Evolutionary conservation across 2,888 invertebrate species (phyloP), one percentile per base, ranked within the genome.

Genomic region (Noctua fimbriata): DNA sequence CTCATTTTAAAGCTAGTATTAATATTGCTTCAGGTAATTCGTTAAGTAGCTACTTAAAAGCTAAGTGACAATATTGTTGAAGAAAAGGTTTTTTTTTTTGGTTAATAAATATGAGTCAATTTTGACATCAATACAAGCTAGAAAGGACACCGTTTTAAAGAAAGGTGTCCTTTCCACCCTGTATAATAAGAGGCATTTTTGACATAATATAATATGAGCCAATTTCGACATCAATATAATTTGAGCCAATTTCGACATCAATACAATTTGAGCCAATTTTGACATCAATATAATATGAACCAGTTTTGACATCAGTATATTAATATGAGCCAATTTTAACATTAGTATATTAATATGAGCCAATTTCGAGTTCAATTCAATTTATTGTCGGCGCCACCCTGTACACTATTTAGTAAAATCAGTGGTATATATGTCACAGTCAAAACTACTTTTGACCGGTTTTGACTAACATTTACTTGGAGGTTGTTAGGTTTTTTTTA

Each of bases 21-120:
- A 76, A 76, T 58, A 76, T 78, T 63, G 47, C 36, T 76, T 78
- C 21, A 7, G 47, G 21, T 78, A 36, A 75, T 44, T 76, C 5
- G 1, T 36, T 49, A n/a, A n/a, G 6, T 14, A 41, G 0, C 16
- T 78, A 76, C 28, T 41, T 76, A 63, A 2, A 63, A 41, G 16
- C 16, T 78, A 36, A 9, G 4, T 1, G 12, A 47, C 18, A 47
- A 32, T 24, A 32, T 24, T 32, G 10, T 24, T 10, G 1, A 32
- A 49, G 69, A 24, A 63, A 63, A 63, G 3, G 36, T 63, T 5
- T n/a, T n/a, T n/a, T 7, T 28, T 60, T 60, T 41, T 41, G 7
- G 41, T 6, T 7, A 41, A 41, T 41, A 41, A 41, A 41, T 41
- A 28, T 28, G 72, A 28, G 69, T 5, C 5, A 69, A n/a, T 36